Conservation (phyloP, 2,888 invertebrate species). For the Eupithecia centaureata region DNA sequence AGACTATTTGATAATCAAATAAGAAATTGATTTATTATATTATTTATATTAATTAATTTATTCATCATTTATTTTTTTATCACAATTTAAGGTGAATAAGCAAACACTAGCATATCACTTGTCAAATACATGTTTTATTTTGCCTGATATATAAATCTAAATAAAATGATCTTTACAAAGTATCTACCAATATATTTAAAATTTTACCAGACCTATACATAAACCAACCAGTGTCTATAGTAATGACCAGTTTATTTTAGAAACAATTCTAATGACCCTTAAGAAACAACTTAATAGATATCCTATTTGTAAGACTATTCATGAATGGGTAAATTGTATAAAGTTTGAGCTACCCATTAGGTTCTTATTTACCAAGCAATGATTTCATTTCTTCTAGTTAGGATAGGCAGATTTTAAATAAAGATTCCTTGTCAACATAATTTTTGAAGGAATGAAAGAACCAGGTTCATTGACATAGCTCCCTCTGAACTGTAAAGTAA, state of each 20-base stretch:
- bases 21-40: too few species aligned
- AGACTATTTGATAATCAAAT: too few species aligned
- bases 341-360: not conserved
- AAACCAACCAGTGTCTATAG: not conserved
- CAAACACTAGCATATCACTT: too few species aligned
- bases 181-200: not conserved
- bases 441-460: conserved; percentile 10
- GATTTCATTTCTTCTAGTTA: not conserved
- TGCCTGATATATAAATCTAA: too few species aligned
- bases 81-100: too few species aligned
- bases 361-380: not conserved
- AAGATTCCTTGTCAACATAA: not conserved
- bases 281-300: not conserved
- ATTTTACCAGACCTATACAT: not conserved
- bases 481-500: conserved; percentile 56
- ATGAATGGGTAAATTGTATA: not conserved
- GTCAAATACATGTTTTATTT: too few species aligned
- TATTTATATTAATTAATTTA: too few species aligned
- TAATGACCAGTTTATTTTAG: not conserved
- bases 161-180: too few species aligned
- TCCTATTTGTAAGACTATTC: not conserved
- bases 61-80: too few species aligned
- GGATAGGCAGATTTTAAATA: not conserved
- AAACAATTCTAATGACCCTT: not conserved
- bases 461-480: conserved; percentile 70